These are phyloP conservation scores for Boleophthalmus pectinirostris DNA, from an alignment of 2,113 vertebrate genomes.

Conservation along the genomic window DNA sequence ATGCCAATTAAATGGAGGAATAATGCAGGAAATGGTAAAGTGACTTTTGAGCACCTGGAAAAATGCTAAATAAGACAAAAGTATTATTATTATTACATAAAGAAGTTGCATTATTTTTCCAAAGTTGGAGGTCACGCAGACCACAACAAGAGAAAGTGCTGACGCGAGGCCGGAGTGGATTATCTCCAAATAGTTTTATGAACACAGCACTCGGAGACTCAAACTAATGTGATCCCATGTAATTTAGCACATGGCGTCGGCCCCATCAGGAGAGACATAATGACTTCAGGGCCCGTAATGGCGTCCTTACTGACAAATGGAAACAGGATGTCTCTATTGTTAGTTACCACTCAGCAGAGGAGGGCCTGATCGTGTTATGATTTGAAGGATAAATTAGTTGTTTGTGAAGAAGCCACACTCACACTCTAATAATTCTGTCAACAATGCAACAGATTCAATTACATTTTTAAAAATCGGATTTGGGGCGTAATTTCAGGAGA, in stretches of 20 bases:
- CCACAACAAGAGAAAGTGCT: background rate
- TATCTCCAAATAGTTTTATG: slow-evolving; percentile 6
- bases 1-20: too few species aligned
- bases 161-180: slow-evolving; percentile 1
- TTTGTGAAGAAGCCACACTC: background rate
- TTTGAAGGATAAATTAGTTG: slow-evolving; percentile 3
- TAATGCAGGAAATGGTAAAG: too few species aligned
- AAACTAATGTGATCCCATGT: slow-evolving; percentile 3
- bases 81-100: background rate
- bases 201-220: slow-evolving; percentile 7
- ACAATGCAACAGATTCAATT: background rate
- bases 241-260: slow-evolving; percentile 15
- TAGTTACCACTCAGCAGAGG: slow-evolving; percentile 5
- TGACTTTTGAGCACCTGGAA: background rate
- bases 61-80: too few species aligned
- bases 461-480: background rate
- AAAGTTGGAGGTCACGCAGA: background rate
- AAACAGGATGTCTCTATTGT: slow-evolving; percentile 8
- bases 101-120: background rate
- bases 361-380: slow-evolving; percentile 3
- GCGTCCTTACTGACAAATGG: slow-evolving; percentile 6
- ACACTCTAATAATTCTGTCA: background rate
- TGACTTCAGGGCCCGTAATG: slow-evolving; percentile 10
- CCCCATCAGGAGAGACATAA: slow-evolving; percentile 6
- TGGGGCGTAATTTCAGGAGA: background rate